These are phyloP conservation scores for Cetoscarus ocellatus DNA, from an alignment of 2,797 vertebrate genomes.

Conservation along the genomic window DNA sequence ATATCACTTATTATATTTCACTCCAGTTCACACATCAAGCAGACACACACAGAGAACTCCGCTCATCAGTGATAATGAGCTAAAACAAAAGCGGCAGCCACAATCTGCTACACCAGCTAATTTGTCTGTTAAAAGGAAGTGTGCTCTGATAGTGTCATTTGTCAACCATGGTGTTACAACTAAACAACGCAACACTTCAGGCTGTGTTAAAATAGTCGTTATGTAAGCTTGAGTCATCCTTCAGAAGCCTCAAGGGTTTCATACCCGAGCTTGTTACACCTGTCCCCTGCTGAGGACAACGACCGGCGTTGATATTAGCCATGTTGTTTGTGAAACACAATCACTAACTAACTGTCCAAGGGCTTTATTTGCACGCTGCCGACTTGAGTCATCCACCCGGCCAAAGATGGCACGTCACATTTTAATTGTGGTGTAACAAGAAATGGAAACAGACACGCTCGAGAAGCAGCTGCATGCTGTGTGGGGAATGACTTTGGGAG, in stretches of 20 bases:
- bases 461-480: constrained; percentile 66
- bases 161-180: constrained; percentile 54
- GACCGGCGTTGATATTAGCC: constrained; percentile 45
- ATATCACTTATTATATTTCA: neutral
- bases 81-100: constrained; percentile 2
- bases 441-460: constrained; percentile 39
- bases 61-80: constrained; percentile 30
- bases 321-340: constrained; percentile 57
- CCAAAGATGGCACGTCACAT: constrained; percentile 51
- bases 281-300: constrained; percentile 63
- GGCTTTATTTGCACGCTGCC: constrained; percentile 50
- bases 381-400: constrained; percentile 42
- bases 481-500: constrained; percentile 61
- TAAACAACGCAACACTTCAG: constrained; percentile 41
- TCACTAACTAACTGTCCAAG: constrained; percentile 55
- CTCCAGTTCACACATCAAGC: neutral
- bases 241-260: constrained; percentile 62
- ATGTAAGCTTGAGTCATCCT: constrained; percentile 58
- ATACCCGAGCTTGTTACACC: constrained; percentile 66
- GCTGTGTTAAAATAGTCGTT: constrained; percentile 56
- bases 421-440: constrained; percentile 59
- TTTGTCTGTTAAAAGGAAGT: constrained; percentile 35
- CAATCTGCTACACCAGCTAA: constrained; percentile 38
- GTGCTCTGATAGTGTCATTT: constrained; percentile 27
- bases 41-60: constrained; percentile 2